Evolutionary conservation across 2,888 invertebrate genomes (phyloP).

Genomic region (Falcaria lacertinaria): DNA sequence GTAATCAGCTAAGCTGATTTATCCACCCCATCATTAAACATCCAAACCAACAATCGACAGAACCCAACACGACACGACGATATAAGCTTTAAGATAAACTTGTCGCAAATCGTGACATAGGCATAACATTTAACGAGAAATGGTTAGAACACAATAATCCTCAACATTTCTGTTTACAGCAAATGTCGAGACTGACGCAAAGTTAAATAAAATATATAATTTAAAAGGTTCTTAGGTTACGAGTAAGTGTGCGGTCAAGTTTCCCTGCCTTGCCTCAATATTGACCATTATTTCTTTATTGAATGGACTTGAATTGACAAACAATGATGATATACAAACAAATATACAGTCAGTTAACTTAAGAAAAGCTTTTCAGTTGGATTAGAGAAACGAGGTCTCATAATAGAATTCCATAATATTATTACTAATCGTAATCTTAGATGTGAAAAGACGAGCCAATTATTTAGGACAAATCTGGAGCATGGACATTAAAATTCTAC

Average conservation of each 20-base stretch:
- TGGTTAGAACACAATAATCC: background rate
- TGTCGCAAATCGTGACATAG: too few relatives aligned
- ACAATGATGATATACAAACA: background rate
- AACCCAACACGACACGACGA: background rate
- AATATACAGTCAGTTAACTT: too few relatives aligned
- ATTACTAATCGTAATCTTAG: too few relatives aligned
- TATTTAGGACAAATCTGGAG: too few relatives aligned
- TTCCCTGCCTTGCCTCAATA: conserved; percentile 15
- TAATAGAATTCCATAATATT: too few relatives aligned
- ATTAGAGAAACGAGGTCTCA: too few relatives aligned
- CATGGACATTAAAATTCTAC: too few relatives aligned
- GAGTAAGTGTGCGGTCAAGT: conserved; percentile 19
- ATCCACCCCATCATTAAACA: too few relatives aligned
- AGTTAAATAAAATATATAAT: background rate
- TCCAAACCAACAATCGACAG: too few relatives aligned
- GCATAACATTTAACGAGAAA: background rate
- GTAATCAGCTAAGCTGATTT: too few relatives aligned
- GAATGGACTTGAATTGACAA: background rate
- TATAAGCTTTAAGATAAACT: background rate
- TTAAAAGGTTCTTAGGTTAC: conserved; percentile 11
- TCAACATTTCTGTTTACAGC: background rate
- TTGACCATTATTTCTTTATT: conserved; percentile 9
- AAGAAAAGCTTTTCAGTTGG: too few relatives aligned
- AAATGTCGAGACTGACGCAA: background rate
- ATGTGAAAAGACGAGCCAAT: too few relatives aligned